phyloP scores from a whole-genome alignment of 2,113 vertebrate genomes.

The Macquaria australasica region DNA sequence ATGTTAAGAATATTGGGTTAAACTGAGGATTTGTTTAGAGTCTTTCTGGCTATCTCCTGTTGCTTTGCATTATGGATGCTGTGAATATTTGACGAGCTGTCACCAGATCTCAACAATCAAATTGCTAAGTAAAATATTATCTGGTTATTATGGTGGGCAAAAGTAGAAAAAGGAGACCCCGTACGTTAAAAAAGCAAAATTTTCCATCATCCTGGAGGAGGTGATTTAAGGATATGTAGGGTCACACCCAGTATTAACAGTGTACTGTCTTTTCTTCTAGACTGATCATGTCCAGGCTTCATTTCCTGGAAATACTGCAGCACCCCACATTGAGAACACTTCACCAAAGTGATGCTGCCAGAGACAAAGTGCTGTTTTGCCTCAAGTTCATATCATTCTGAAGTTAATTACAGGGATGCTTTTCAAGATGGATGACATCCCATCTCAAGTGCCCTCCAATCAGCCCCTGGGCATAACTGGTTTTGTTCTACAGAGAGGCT shows the following conservation, averaged over 20 bases:
- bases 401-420: constrained; percentile 51
- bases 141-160: too few species aligned
- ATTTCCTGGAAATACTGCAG: not conserved
- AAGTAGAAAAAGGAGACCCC: too few species aligned
- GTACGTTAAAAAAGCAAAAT: too few species aligned
- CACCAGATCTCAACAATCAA: too few species aligned
- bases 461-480: constrained; percentile 15
- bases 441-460: constrained; percentile 34
- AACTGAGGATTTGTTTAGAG: not conserved
- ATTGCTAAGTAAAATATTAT: too few species aligned
- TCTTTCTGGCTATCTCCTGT: not conserved
- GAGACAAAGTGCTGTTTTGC: constrained; percentile 27
- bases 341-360: constrained; percentile 8
- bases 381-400: constrained; percentile 25
- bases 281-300: not conserved
- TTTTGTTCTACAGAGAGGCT: constrained; percentile 12
- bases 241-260: too few species aligned
- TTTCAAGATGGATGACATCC: constrained; percentile 35
- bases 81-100: too few species aligned
- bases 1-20: not conserved
- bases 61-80: too few species aligned
- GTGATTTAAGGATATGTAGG: too few species aligned
- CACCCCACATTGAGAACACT: not conserved
- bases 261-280: too few species aligned
- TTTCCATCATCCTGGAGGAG: too few species aligned